Evolutionary conservation across 1,140 invertebrate species (phyloP).

Genomic region (Diorhabda carinulata): DNA sequence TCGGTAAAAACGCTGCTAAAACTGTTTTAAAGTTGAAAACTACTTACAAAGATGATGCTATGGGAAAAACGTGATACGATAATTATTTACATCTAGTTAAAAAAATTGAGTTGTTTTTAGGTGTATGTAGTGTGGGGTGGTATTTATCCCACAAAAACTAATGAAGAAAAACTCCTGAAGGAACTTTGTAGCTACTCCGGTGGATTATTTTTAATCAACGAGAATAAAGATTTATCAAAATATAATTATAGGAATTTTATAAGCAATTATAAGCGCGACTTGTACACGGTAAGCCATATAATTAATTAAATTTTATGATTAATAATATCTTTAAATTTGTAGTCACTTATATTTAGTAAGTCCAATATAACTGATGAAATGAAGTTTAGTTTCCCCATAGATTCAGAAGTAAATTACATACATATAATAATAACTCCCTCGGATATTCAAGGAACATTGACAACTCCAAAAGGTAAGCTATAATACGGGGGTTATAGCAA

Average conservation of each 20-base stretch:
- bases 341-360: slow-evolving; percentile 28
- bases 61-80: no score
- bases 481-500: no score
- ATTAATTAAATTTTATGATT: background rate
- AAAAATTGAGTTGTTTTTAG: background rate
- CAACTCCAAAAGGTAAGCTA: slow-evolving; percentile 31
- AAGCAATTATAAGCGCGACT: background rate
- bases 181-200: slow-evolving; percentile 12
- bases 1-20: no score
- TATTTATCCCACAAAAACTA: slow-evolving; percentile 10
- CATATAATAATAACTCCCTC: slow-evolving; percentile 30
- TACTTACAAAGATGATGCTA: no score
- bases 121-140: slow-evolving; percentile 16
- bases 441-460: slow-evolving; percentile 20
- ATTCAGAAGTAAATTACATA: slow-evolving; percentile 33
- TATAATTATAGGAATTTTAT: slow-evolving; percentile 12
- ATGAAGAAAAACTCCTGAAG: slow-evolving; percentile 7
- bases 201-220: slow-evolving; percentile 9
- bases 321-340: slow-evolving; percentile 16
- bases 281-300: slow-evolving; percentile 8
- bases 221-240: background rate
- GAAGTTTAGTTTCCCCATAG: slow-evolving; percentile 33
- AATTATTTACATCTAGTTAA: background rate
- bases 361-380: slow-evolving; percentile 25
- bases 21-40: no score